phyloP scores from a whole-genome alignment of 2,888 invertebrate genomes.

The Hemithea aestivaria region DNA sequence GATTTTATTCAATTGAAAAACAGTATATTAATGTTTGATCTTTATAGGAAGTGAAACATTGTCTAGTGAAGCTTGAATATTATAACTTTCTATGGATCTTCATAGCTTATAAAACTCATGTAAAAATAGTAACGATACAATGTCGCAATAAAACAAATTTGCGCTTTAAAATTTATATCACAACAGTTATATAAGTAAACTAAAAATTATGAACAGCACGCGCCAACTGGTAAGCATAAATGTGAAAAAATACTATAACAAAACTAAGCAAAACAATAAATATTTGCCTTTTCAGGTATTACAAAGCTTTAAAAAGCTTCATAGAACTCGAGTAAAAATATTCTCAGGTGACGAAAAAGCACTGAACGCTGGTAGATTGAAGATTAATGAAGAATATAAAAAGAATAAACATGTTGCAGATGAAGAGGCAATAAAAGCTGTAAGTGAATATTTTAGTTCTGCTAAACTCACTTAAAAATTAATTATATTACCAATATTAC shows the following conservation, averaged over 20 bases:
- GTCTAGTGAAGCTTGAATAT: too few species aligned
- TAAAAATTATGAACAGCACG: conserved; percentile 2
- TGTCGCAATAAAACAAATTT: too few species aligned
- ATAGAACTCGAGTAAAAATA: conserved; percentile 82
- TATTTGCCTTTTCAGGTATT: conserved; percentile 80
- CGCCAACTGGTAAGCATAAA: not conserved
- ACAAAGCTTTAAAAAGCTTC: conserved; percentile 84
- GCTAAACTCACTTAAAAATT: too few species aligned
- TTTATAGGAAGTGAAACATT: too few species aligned
- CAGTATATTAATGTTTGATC: too few species aligned
- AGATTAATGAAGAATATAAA: conserved; percentile 87
- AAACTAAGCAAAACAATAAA: not conserved
- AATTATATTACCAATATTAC: not conserved
- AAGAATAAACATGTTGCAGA: conserved; percentile 83
- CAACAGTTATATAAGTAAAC: too few species aligned
- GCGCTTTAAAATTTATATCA: too few species aligned
- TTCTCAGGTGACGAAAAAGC: conserved; percentile 84
- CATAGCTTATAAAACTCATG: too few species aligned
- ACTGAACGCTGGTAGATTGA: conserved; percentile 80
- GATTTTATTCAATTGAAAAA: too few species aligned
- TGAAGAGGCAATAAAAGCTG: conserved; percentile 80
- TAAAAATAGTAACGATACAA: too few species aligned
- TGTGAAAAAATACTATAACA: not conserved
- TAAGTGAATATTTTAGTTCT: too few species aligned
- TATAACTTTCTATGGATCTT: too few species aligned